Evolutionary conservation across 2,113 vertebrate species (phyloP), one percentile per base, ranked within the genome.

Genomic region (Gasterosteus aculeatus): DNA sequence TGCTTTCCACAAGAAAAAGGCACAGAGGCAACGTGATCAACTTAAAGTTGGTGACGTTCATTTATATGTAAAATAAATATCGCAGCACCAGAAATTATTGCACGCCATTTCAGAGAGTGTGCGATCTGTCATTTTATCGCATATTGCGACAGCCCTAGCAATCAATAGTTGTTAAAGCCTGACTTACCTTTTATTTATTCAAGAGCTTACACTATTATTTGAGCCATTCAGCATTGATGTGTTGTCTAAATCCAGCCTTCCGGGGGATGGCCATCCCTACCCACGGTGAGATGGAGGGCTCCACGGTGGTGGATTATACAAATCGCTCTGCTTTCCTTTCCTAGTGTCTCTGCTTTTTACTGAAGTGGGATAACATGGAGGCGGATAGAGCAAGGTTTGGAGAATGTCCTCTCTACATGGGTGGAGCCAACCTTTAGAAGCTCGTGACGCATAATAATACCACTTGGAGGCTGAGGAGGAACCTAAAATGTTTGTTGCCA

Each of bases 171-270:
- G 73, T 73, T 72, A 38, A 72, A 76, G 53, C 63, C 51, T 72
- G 69, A 57, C 19, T 67, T 0, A 1, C 12, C 1, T 10, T 51
- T 80, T 58, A 72, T 72, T 61, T 70, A 54, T 60, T 81, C 76
- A 81, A 73, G 77, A 74, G 77, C 79, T 71, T 79, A 78, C 60
- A 68, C 81, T 83, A 85, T 83, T 85, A 69, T 83, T 83, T 33
- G 10, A 90, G 87, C 86, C 80, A 80, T 76, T 73, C 71, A 2
- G 51, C 86, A 87, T 85, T 76, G 86, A 85, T 86, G 83, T 88
- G 84, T 89, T 81, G 84, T 88, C 82, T 79, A 72, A 88, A 85
- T 61, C 84, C 80, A 85, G 66, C 68, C 82, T 88, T 86, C 83
- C 83, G 83, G 64, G 80, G 86, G 63, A 77, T 73, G 66, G 56